Conservation (phyloP, 2,888 invertebrate genomes). For the Epistrophe eligans region DNA sequence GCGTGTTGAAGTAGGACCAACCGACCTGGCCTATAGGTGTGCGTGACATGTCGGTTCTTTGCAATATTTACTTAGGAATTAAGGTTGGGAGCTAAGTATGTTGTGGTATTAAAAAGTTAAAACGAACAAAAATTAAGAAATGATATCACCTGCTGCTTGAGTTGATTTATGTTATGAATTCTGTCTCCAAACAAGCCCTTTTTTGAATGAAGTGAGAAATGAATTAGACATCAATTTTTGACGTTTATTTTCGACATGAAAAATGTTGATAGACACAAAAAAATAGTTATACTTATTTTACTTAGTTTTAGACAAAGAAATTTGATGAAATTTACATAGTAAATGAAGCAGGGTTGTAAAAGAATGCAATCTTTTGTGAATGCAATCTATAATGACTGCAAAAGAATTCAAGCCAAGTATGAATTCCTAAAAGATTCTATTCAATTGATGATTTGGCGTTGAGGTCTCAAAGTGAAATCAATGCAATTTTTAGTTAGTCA, state of each 20-base stretch:
- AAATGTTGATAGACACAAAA: not conserved
- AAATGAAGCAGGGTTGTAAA: too few relatives aligned
- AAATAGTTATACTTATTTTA: too few relatives aligned
- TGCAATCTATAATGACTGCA: too few relatives aligned
- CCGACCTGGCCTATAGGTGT: conserved; percentile 10
- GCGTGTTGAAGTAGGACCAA: conserved; percentile 48
- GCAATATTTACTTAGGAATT: conserved; percentile 33
- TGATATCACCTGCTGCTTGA: conserved; percentile 33
- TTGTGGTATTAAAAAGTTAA: conserved; percentile 29
- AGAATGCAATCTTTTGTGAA: too few relatives aligned
- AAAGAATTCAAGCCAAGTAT: too few relatives aligned
- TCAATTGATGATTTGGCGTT: too few relatives aligned
- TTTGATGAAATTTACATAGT: not conserved
- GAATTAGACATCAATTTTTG: not conserved
- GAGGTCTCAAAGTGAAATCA: too few relatives aligned
- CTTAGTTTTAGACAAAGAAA: not conserved
- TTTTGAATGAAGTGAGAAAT: not conserved
- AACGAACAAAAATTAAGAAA: not conserved
- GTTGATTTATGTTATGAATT: not conserved
- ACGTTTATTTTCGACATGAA: not conserved
- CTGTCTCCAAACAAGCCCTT: conserved; percentile 9
- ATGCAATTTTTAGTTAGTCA: too few relatives aligned
- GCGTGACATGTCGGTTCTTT: conserved; percentile 60
- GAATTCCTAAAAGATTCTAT: too few relatives aligned
- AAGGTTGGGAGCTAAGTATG: conserved; percentile 34